These are phyloP conservation scores for Ptilonorhynchus violaceus DNA, from an alignment of 2,113 vertebrate genomes.

Conservation along the genomic window DNA sequence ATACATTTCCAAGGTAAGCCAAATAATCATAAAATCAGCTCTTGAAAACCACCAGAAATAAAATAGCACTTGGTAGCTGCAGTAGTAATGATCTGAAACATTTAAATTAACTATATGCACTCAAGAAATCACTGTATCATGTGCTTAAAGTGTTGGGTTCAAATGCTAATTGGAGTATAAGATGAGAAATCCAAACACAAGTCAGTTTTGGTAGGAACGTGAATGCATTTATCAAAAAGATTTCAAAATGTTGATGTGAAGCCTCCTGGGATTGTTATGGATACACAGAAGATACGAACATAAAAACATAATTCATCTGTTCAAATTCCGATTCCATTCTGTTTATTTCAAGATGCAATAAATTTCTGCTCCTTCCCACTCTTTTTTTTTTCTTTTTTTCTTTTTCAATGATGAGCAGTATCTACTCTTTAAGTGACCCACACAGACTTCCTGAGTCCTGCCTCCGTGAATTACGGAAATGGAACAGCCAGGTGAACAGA, in stretches of 20 bases:
- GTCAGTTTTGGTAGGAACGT: conserved; percentile 48
- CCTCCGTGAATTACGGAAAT: not conserved
- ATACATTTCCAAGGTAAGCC: conserved; percentile 18
- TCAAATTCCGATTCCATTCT: conserved; percentile 3
- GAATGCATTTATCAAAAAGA: conserved; percentile 59
- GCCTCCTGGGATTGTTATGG: conserved; percentile 57
- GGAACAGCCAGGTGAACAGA: not conserved
- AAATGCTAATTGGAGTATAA: conserved; percentile 57
- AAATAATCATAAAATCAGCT: conserved; percentile 20
- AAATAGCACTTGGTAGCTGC: not conserved
- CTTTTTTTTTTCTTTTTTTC: not conserved
- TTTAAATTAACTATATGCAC: conserved; percentile 29
- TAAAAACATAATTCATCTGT: conserved; percentile 56
- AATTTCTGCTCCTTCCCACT: conserved; percentile 24
- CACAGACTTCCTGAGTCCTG: not conserved
- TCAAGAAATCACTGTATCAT: conserved; percentile 10
- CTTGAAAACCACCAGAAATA: not conserved
- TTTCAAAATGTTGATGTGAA: conserved; percentile 67
- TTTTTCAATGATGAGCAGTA: not conserved
- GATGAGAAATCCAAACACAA: conserved; percentile 51
- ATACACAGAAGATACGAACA: conserved; percentile 52
- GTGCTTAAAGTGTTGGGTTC: conserved; percentile 29
- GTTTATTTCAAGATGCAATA: conserved; percentile 36
- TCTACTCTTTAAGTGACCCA: not conserved
- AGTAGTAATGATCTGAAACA: conserved; percentile 17